These are phyloP conservation scores for Porites cylindrica DNA, from an alignment of 92 coral and sea anemone species.

Conservation along the genomic window DNA sequence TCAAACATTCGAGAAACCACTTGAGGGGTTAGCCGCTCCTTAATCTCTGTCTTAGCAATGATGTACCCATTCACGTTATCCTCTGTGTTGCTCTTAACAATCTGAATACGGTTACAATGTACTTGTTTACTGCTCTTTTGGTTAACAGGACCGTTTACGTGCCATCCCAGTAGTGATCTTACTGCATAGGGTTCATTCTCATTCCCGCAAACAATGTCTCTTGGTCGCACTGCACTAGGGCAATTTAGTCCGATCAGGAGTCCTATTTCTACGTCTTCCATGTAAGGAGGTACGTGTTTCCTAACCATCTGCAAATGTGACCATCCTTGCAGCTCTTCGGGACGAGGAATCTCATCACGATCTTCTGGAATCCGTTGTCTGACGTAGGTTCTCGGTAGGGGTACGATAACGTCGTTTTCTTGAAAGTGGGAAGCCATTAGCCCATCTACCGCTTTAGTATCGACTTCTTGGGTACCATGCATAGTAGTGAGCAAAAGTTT, in stretches of 20 bases:
- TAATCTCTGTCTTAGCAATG: conserved; percentile 43
- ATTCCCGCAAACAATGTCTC: conserved; percentile 56
- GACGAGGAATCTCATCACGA: conserved; percentile 65
- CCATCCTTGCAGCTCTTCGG: conserved; percentile 43
- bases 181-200: conserved; percentile 66
- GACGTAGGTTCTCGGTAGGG: conserved; percentile 70
- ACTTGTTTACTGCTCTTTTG: conserved; percentile 19
- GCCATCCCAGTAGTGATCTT: conserved; percentile 65
- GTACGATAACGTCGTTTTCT: conserved; percentile 54
- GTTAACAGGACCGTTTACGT: conserved; percentile 53
- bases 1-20: conserved; percentile 58
- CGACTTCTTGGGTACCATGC: conserved; percentile 64
- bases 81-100: conserved; percentile 12
- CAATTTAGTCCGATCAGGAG: conserved; percentile 63
- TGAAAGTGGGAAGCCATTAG: conserved; percentile 51
- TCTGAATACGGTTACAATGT: conserved; percentile 48
- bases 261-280: conserved; percentile 58
- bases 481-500: conserved; percentile 63
- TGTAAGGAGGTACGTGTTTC: conserved; percentile 53
- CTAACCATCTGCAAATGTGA: conserved; percentile 39
- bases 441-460: conserved; percentile 48
- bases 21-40: conserved; percentile 42
- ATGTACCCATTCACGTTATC: conserved; percentile 37
- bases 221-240: conserved; percentile 61
- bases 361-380: conserved; percentile 63